phyloP scores from a whole-genome alignment of 1,140 invertebrate species.

The Aricia agestis region DNA sequence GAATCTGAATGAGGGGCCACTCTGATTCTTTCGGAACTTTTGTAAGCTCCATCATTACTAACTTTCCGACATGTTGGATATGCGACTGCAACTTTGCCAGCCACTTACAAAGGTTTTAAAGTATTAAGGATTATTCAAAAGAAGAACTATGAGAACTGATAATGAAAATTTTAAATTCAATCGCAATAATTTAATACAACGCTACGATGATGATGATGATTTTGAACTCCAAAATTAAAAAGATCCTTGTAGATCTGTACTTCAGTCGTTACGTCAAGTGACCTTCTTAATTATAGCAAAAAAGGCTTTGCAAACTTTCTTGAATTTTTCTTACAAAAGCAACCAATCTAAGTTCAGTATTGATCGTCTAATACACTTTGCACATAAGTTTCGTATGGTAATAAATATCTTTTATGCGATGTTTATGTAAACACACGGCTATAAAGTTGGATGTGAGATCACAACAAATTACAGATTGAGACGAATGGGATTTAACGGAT shows the following conservation, averaged over 20 bases:
- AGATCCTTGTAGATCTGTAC: too few relatives aligned
- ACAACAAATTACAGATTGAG: not conserved
- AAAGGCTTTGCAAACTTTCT: too few relatives aligned
- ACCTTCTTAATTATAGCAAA: too few relatives aligned
- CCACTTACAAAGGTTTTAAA: not conserved
- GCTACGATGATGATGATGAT: too few relatives aligned
- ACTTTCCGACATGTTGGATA: not conserved
- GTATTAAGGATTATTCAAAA: too few relatives aligned
- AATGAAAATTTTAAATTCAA: too few relatives aligned
- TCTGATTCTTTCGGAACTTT: slow-evolving; percentile 8
- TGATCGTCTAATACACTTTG: slow-evolving; percentile 4
- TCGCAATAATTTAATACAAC: too few relatives aligned
- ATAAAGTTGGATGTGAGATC: slow-evolving; percentile 8
- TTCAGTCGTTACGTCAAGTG: too few relatives aligned
- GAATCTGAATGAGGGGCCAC: slow-evolving; percentile 36
- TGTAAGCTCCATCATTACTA: slow-evolving; percentile 8
- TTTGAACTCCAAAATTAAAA: too few relatives aligned
- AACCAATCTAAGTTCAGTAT: not conserved
- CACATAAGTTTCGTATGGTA: not conserved
- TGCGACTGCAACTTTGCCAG: not conserved
- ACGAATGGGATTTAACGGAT: not conserved
- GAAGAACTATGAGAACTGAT: too few relatives aligned
- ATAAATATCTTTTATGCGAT: slow-evolving; percentile 10
- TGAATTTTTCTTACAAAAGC: too few relatives aligned
- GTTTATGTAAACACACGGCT: not conserved